Evolutionary conservation across 2,797 vertebrate species (phyloP).

Genomic region (Pempheris klunzingeri): DNA sequence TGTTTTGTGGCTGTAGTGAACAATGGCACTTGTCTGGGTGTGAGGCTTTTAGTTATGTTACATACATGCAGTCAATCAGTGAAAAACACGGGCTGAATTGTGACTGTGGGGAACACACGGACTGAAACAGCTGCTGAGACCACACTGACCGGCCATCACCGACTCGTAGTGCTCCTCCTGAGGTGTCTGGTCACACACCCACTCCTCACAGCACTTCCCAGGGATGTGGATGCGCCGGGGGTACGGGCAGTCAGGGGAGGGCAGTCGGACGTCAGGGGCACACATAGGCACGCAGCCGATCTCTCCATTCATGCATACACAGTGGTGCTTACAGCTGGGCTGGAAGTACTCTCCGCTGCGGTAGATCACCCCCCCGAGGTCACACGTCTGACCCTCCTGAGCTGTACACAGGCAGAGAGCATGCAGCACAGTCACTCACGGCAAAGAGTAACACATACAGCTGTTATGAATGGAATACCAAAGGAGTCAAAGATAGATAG

Average conservation of each 20-base stretch:
- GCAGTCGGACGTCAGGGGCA: slow-evolving; percentile 70
- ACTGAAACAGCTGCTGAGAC: neutral
- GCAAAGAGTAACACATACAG: neutral
- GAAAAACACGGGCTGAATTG: no score
- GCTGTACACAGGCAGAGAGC: slow-evolving; percentile 64
- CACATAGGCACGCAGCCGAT: slow-evolving; percentile 85
- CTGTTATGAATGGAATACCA: neutral
- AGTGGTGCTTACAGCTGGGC: slow-evolving; percentile 86
- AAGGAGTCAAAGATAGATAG: no score
- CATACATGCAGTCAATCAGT: no score
- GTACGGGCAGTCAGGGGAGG: slow-evolving; percentile 79
- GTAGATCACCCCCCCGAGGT: slow-evolving; percentile 85
- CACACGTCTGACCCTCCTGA: slow-evolving; percentile 82
- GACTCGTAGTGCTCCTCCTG: slow-evolving; percentile 68
- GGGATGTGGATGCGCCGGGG: slow-evolving; percentile 74
- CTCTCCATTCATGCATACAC: slow-evolving; percentile 86
- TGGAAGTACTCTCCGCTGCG: slow-evolving; percentile 86
- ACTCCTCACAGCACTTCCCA: slow-evolving; percentile 86
- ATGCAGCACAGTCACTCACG: neutral
- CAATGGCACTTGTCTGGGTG: no score
- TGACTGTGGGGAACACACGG: neutral
- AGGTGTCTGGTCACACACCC: slow-evolving; percentile 77
- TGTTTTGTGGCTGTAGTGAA: no score
- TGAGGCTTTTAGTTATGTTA: no score
- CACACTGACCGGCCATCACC: slow-evolving; percentile 76